Evolutionary conservation across 2,888 invertebrate species (phyloP), one percentile per base, ranked within the genome.

Genomic region (Lucinisca nassula): DNA sequence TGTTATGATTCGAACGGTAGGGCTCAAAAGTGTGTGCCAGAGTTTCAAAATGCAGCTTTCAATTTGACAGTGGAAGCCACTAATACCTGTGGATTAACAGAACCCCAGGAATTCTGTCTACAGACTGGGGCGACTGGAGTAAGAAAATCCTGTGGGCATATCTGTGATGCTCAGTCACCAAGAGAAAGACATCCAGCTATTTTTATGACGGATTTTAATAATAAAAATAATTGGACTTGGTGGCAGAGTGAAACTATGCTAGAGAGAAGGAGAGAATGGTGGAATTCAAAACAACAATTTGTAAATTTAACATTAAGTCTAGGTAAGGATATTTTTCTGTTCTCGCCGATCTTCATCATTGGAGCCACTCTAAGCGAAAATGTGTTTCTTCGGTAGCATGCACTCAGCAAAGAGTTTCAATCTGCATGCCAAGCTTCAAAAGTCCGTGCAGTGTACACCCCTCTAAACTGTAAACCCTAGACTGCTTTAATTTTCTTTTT

Each of bases 41-140:
- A 98, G 94, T 99, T 99, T 96, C 98, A 98, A 96, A 99, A 99
- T 96, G 99, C 99, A 4, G 99, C 99, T 12, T 99, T 98, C 97
- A 97, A 98, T 96, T 97, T 98, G 79, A 97, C 97, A 89, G 98
- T 99, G 96, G 98, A 99, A 92, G 98, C 98, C 14, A 99, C 99
- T 24, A 99, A 99, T 96, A 99, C 99, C 0, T 99, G 99, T 95
- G 99, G 99, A 0, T 97, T 98, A 94, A 97, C 97, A 72, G 85
- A 89, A 27, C 90, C 93, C 27, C 93, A 94, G 51, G 95, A 98
- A 95, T 99, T 98, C 96, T 99, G 99, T 96, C 97, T 98, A 87
- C 99, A 99, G 96, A 98, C 99, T 0, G 98, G 98, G 37, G 98
- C 91, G 90, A 96, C 97, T 24, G 97, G 97, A 38, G 96, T 96